phyloP scores from a whole-genome alignment of 2,888 invertebrate species.

The Ormyrus rosae region DNA sequence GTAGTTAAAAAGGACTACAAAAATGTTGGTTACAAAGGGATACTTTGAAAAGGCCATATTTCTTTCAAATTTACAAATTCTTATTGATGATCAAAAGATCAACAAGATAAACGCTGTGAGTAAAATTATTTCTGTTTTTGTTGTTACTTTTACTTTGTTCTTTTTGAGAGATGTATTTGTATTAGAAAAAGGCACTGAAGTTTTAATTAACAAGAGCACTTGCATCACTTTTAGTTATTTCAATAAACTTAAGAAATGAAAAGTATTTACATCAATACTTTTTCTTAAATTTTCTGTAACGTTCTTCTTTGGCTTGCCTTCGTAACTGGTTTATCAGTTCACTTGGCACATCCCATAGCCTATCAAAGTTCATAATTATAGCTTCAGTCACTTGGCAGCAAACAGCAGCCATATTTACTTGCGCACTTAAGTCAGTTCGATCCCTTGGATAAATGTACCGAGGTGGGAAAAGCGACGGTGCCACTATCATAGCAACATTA shows the following conservation, averaged over 20 bases:
- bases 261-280: constrained; percentile 65
- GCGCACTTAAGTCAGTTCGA: constrained; percentile 83
- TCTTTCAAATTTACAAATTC: neutral
- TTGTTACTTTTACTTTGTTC: neutral
- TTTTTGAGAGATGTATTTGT: neutral
- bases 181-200: constrained; percentile 29
- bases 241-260: neutral
- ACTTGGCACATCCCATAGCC: constrained; percentile 88
- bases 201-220: constrained; percentile 34
- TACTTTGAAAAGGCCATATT: constrained; percentile 19
- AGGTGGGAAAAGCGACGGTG: constrained; percentile 94
- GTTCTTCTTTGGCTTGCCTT: constrained; percentile 76
- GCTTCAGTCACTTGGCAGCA: constrained; percentile 92
- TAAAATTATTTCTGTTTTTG: neutral
- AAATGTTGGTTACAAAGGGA: constrained; percentile 32
- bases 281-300: constrained; percentile 73
- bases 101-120: neutral
- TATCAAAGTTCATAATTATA: constrained; percentile 86
- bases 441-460: constrained; percentile 81
- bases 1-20: constrained; percentile 26
- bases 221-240: constrained; percentile 19
- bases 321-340: constrained; percentile 83
- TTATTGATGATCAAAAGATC: constrained; percentile 1
- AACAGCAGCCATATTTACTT: constrained; percentile 90
- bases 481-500: constrained; percentile 96